A percentile compares a stretch with the other conserved stretches of the same genome.
These are phyloP conservation scores for Mellivora capensis DNA, from an alignment of 2,113 vertebrate genomes.

Conservation along the genomic window DNA sequence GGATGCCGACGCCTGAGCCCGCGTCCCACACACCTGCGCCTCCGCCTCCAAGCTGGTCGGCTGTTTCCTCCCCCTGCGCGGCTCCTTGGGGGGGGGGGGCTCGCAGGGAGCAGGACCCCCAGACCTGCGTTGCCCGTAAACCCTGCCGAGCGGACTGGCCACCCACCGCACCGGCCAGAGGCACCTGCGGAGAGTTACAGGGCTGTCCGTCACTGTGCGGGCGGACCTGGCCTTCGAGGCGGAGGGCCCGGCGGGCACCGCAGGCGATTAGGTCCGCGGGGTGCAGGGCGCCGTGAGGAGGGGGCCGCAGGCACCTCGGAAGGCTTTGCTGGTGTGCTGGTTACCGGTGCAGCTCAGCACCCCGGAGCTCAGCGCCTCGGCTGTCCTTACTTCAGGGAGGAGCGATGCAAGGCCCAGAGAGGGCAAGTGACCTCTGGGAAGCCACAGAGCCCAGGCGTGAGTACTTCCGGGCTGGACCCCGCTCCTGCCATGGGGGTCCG, in stretches of 20 bases:
- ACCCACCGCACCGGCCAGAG: neutral
- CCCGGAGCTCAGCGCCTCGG: neutral
- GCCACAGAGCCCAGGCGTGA: neutral
- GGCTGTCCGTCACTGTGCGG: neutral
- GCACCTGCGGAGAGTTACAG: neutral
- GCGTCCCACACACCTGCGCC: neutral
- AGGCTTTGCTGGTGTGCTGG: neutral
- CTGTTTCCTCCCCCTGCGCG: neutral
- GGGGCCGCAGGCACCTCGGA: neutral
- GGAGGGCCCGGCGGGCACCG: neutral
- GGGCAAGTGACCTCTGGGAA: neutral
- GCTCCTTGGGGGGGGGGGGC: neutral
- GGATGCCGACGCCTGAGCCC: fast-evolving
- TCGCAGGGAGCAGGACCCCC: neutral
- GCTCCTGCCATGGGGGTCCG: neutral
- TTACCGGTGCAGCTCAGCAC: fast-evolving
- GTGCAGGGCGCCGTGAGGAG: neutral
- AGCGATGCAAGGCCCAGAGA: neutral
- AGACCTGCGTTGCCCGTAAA: neutral
- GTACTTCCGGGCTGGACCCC: neutral
- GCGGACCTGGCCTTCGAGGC: fast-evolving
- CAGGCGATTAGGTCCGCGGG: neutral
- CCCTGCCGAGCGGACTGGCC: neutral
- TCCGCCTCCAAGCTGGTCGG: neutral
- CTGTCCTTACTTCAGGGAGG: neutral